Base-by-base conservation (phyloP, 2,888 invertebrate genomes). In the Ophraella communa region DNA sequence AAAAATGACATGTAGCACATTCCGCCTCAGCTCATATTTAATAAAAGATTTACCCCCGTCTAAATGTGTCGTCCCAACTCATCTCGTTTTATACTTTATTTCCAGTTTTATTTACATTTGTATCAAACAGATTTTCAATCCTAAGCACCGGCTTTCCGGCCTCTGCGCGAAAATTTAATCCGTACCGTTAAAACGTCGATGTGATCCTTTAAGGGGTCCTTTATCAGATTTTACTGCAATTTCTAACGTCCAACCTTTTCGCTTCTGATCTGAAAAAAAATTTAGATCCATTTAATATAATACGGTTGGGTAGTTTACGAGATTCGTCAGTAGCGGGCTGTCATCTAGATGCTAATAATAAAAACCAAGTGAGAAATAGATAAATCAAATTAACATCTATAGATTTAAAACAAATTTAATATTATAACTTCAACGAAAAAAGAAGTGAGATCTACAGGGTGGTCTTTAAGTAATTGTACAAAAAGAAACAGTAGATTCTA, bases 261-360 rank as follows among this genome's bases (percentile, higher is more conserved):
- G 42, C 58, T 35, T 30, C 57, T 58, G 62, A 62, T 51, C 27
- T 49, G 47, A 65, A 64, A 66, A 69, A 71, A 59, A 54, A 35
- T 14, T 17, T 24, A 47, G 51, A 53, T 54, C 64, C 30, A 45
- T 71, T 70, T 67, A 70, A 70, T 71, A 71, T 71, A 66, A 64
- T 53, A 52, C 65, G 68, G 65, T 71, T 53, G 67, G 69, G 68
- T 68, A 66, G 69, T 60, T 67, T 55, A 53, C 59, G 49, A 62
- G 60, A 64, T 39, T 30, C 11, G 18, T 17, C 57, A 49, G 53
- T 53, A 51, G n/a, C 44, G 45, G 5, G 2, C 11, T 23, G 2
- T 11, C 7, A 30, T n/a, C n/a, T n/a, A n/a, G n/a, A n/a, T n/a
- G n/a, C n/a, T n/a, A n/a, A n/a, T n/a, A n/a, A n/a, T n/a, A n/a